Percentiles rank a stretch among this genome's conserved stretches.
Evolutionary conservation across 2,113 vertebrate species (phyloP).

Genomic region (Callipepla squamata): DNA sequence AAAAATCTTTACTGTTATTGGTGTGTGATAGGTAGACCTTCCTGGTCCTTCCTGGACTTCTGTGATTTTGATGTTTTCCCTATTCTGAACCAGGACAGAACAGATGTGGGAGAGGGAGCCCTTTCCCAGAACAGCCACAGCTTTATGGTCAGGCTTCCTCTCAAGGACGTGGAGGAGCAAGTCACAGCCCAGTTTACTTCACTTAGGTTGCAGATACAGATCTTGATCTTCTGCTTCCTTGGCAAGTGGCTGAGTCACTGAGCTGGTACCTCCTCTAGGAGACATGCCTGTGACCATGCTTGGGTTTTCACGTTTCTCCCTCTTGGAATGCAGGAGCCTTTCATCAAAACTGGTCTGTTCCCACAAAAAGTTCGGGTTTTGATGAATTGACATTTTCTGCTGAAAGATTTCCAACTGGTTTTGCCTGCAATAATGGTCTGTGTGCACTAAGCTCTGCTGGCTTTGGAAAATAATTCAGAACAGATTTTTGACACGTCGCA

Average conservation of each 20-base stretch:
- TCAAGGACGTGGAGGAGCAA: background rate
- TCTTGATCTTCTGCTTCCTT: accelerated
- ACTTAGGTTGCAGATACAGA: background rate
- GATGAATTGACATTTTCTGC: constrained; percentile 35
- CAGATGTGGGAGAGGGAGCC: background rate
- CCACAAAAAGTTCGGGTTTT: constrained; percentile 10
- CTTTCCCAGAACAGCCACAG: background rate
- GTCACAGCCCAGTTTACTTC: background rate
- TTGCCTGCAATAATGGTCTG: background rate
- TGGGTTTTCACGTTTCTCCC: background rate
- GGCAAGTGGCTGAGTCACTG: background rate
- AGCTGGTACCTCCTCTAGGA: background rate
- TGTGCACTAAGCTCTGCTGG: background rate
- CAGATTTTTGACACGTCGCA: background rate
- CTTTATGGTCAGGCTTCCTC: background rate
- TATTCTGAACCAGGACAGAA: background rate
- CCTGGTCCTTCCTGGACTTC: background rate
- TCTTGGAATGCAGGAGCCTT: background rate
- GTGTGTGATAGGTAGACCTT: background rate
- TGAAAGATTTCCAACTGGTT: background rate
- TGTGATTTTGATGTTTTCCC: background rate
- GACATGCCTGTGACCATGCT: constrained; percentile 4
- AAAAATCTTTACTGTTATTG: background rate
- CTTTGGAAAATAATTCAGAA: background rate
- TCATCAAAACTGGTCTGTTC: background rate